Base-by-base conservation (phyloP, 2,797 vertebrate genomes). In the Acomys russatus region DNA sequence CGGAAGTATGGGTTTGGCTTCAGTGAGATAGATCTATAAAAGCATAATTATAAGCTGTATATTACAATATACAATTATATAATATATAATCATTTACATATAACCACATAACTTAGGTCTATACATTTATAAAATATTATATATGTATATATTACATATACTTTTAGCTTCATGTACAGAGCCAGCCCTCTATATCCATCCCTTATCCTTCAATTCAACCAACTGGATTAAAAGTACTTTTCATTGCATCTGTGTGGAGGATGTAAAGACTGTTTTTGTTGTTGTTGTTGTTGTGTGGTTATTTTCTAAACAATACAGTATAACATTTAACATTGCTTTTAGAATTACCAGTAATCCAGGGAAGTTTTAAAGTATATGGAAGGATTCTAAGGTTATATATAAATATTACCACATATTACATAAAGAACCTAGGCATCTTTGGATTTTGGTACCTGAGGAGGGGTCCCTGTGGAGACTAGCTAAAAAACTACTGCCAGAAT, bases 1-100 rank as follows among this genome's bases (percentile, higher is more conserved):
- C 99, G 99, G 97, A 99, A 99, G 94, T 99, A 99, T 28, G 99
- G 99, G 63, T 99, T 99, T 77, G 99, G 99, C 17, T 99, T 99
- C 98, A 99, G 98, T 80, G 99, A 99, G 99, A 99, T 98, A 93
- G 98, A 98, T 79, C 94, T 30, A 30, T 35, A 66, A 54, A 66
- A 51, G 64, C 85, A 54, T 54, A 91, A 63, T 51, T 91, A 63
- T n/a, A 85, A 38, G 64, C 15, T 76, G 25, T 35, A 71, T 7
- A 61, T 61, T 56, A 64, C 9, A 61, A 15, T 74, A 68, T 14
- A 51, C 18, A 73, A 63, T 74, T 80, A 78, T 18, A 10, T 33
- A 33, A 25, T 38, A 86, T 54, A 85, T 61, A 73, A 63, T 84
- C 17, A n/a, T 33, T 80, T 84, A 77, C 30, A 38, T 35, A 7